Evolutionary conservation across 2,888 invertebrate genomes (phyloP), one percentile per base, ranked within the genome.

Genomic region (Leptopilina myrica): DNA sequence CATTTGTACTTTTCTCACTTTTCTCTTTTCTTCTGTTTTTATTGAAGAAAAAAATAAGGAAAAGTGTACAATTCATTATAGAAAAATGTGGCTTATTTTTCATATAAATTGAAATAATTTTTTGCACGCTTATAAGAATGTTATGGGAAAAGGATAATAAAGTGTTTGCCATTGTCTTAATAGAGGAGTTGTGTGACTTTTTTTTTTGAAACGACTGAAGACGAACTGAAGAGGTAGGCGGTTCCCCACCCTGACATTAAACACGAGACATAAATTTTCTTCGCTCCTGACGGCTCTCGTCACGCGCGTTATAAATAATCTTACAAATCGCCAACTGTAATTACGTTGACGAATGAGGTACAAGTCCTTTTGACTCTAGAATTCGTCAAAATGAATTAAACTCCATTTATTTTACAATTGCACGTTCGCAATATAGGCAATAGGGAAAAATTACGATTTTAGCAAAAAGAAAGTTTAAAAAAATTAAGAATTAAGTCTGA

Each of bases 241-340:
- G 33, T 40, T 65, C 66, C 3, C 33, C 33, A n/a, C 15, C 66
- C 46, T 20, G 67, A 12, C 49, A 67, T 67, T 67, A 67, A 67
- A 46, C 67, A 43, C 49, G 15, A 67, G 67, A 49, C 67, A 67
- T 67, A 67, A 15, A 67, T 67, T 67, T 67, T 67, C 67, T 49
- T 67, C 46, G 67, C 67, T 49, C 49, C 67, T 49, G 67, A 49
- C 67, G 14, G 49, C 49, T 67, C 20, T 67, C 67, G 67, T 67
- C 67, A 67, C 67, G 67, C 49, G 49, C 49, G 67, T 67, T 49
- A 67, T 67, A 49, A 67, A 67, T 67, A 67, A 67, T 67, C 12
- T 11, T 20, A 20, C 49, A 49, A 67, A 67, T 67, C 49, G 67
- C 26, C 46, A 67, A 49, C 49, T 67, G 67, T 67, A 67, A 67